Percentiles rank a stretch among this genome's conserved stretches.
These are phyloP conservation scores for Microcebus murinus DNA, from an alignment of 2,113 vertebrate genomes.

Conservation along the genomic window DNA sequence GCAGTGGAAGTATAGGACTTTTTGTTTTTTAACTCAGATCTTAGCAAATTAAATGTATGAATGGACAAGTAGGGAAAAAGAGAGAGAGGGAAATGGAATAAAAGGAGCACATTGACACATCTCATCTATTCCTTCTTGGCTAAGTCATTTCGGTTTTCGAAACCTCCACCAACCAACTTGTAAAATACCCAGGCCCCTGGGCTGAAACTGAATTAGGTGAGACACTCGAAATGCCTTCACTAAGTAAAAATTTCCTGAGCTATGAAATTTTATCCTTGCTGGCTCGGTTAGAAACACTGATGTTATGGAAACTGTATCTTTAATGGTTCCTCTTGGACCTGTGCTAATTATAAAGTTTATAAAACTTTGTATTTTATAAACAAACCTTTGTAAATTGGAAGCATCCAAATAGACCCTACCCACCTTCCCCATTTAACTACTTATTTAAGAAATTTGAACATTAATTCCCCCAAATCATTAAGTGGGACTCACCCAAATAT, in stretches of 20 bases:
- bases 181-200: not conserved
- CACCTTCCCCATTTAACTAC: not conserved
- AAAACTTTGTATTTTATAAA: not conserved
- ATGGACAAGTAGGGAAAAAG: not conserved
- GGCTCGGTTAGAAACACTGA: not conserved
- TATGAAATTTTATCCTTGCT: not conserved
- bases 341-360: not conserved
- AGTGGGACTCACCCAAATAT: not conserved
- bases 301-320: not conserved
- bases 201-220: not conserved
- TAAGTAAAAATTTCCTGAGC: not conserved
- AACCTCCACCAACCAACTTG: not conserved
- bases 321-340: not conserved
- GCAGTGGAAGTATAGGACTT: not conserved
- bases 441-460: slow-evolving; percentile 16
- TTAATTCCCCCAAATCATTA: not conserved
- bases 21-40: not conserved
- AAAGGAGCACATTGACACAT: not conserved
- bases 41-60: not conserved
- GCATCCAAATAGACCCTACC: not conserved
- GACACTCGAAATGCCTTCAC: not conserved
- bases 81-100: not conserved
- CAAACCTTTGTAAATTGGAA: not conserved
- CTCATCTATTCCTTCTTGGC: not conserved
- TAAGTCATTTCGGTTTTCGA: not conserved